These are phyloP conservation scores for Aplysina aerophoba DNA, from an alignment of 37 sponge, comb jelly and placozoan genomes.

Conservation along the genomic window DNA sequence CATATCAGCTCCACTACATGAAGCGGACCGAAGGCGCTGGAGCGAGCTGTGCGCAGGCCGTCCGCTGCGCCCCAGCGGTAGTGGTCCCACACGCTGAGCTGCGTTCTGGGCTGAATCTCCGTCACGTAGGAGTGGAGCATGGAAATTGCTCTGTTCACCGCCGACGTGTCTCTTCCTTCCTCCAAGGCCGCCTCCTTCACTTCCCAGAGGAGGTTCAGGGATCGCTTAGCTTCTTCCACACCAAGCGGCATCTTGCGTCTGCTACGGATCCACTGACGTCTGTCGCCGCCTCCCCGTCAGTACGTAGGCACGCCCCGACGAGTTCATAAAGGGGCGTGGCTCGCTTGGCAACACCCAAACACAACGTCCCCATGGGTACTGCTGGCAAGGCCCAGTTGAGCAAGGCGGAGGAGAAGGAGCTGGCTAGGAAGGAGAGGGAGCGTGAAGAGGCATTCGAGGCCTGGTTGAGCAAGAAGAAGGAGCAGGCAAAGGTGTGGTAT, in stretches of 20 bases:
- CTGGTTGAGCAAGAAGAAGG: constrained; percentile 73
- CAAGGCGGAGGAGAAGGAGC: constrained; percentile 9
- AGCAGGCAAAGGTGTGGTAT: constrained; percentile 55
- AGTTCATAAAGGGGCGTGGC: neutral
- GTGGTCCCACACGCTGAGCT: constrained; percentile 38
- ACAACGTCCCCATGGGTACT: too few species aligned
- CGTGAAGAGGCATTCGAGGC: constrained; percentile 60
- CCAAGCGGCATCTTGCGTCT: constrained; percentile 58
- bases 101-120: constrained; percentile 66
- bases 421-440: constrained; percentile 19
- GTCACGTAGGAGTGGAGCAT: constrained; percentile 62
- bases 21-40: neutral
- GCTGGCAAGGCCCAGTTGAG: too few species aligned
- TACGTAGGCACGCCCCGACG: too few species aligned
- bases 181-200: constrained; percentile 31
- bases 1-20: constrained; percentile 49
- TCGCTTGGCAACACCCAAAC: too few species aligned
- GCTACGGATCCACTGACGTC: too few species aligned
- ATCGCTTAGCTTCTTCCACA: constrained; percentile 60
- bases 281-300: too few species aligned
- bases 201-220: constrained; percentile 70
- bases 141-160: constrained; percentile 59
- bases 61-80: neutral
- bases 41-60: neutral
- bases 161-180: constrained; percentile 15